phyloP scores from a whole-genome alignment of 2,888 invertebrate genomes.

The Brachyopa scutellaris region DNA sequence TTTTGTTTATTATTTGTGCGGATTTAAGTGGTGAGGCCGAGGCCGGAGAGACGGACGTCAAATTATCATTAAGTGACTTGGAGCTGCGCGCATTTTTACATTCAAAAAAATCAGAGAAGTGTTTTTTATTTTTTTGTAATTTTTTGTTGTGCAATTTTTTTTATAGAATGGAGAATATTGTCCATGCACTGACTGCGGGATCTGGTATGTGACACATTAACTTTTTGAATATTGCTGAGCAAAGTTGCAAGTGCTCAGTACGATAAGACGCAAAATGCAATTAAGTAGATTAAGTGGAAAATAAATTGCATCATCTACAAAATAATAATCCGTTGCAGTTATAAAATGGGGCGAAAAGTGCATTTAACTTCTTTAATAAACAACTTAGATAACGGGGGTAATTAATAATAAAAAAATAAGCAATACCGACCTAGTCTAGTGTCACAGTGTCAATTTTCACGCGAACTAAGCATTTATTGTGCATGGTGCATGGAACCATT shows the following conservation, averaged over 20 bases:
- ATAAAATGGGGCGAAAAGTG: background rate
- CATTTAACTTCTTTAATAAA: background rate
- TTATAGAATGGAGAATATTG: background rate
- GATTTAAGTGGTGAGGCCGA: background rate
- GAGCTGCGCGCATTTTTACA: conserved; percentile 33
- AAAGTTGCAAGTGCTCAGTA: background rate
- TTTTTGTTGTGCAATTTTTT: background rate
- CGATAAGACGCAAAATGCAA: conserved; percentile 9
- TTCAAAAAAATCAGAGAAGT: no score
- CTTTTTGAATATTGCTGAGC: background rate
- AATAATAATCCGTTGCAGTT: background rate
- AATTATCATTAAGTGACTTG: conserved; percentile 39
- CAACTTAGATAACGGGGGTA: background rate
- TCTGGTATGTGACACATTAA: conserved; percentile 8
- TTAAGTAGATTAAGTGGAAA: background rate
- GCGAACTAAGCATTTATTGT: no score
- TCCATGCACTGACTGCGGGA: background rate
- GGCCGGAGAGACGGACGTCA: background rate
- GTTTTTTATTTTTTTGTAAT: no score
- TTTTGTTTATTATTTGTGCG: conserved; percentile 48
- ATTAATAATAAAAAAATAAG: background rate
- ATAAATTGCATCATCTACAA: conserved; percentile 17
- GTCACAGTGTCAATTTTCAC: no score
- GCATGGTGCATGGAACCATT: no score
- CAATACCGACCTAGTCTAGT: background rate